A percentile compares a stretch with the other conserved stretches of the same genome.
phyloP scores from a whole-genome alignment of 2,113 vertebrate species.

The Ivindomyrus marchei region DNA sequence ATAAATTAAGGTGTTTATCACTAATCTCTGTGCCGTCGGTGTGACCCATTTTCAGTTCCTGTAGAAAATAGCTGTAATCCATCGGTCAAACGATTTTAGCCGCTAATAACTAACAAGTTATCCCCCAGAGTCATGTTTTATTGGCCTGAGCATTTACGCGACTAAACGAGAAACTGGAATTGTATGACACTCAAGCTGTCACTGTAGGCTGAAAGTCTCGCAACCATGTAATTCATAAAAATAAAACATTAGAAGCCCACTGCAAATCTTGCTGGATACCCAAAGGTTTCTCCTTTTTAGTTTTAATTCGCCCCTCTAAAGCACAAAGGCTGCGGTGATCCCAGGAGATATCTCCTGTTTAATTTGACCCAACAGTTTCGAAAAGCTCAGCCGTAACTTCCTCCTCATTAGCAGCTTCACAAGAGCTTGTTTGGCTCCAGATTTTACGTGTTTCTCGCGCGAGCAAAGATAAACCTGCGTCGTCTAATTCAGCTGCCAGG shows the following conservation, averaged over 20 bases:
- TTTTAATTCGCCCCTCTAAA: background rate
- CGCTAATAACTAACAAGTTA: background rate
- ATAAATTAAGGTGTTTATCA: constrained; percentile 1
- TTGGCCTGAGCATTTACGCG: background rate
- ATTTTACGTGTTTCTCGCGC: background rate
- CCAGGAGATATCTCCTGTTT: background rate
- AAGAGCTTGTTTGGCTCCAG: background rate
- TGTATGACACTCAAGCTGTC: background rate
- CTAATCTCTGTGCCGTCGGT: background rate
- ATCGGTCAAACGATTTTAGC: constrained; percentile 12
- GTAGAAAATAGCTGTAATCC: background rate
- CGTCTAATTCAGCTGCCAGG: background rate
- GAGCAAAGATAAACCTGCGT: background rate
- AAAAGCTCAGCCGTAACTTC: background rate
- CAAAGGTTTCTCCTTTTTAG: background rate
- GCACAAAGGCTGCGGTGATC: background rate
- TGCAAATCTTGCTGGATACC: background rate
- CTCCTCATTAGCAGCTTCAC: background rate
- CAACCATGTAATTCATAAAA: background rate
- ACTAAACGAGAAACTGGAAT: background rate
- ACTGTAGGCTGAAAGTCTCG: background rate
- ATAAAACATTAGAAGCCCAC: background rate
- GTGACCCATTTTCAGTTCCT: background rate
- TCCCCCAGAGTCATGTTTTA: background rate
- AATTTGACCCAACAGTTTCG: background rate